phyloP scores from a whole-genome alignment of 2,797 vertebrate species.

The Pantherophis vulpinus region DNA sequence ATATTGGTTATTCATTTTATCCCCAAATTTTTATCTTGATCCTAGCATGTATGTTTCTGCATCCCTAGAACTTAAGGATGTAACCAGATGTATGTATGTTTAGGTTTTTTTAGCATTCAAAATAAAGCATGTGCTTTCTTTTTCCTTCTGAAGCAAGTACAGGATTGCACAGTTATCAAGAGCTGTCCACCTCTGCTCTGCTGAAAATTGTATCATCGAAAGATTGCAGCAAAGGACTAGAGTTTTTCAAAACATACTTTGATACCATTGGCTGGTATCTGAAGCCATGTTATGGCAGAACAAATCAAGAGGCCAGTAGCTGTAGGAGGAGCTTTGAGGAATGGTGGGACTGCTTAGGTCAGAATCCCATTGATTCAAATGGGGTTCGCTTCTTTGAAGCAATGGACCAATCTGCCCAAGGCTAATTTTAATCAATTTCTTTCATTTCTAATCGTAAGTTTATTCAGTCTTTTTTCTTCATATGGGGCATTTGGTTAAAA shows the following conservation, averaged over 20 bases:
- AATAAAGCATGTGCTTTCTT: background rate
- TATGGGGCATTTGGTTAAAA: background rate
- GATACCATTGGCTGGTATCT: background rate
- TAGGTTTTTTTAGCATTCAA: background rate
- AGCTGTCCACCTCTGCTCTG: background rate
- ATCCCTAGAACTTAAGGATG: background rate
- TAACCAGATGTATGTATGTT: background rate
- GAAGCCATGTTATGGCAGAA: background rate
- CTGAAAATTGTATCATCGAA: background rate
- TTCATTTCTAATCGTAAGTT: background rate
- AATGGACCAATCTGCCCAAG: background rate
- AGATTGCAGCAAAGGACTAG: background rate
- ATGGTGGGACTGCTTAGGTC: background rate
- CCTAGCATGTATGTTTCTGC: background rate
- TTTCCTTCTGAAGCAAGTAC: background rate
- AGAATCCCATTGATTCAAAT: background rate
- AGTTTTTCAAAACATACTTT: background rate
- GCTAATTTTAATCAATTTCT: background rate
- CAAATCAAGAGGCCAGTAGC: background rate
- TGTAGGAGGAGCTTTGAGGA: background rate
- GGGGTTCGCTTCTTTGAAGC: background rate
- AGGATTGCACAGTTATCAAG: background rate
- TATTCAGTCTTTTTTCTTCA: background rate
- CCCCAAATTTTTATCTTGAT: background rate
- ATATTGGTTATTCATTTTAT: background rate